Percentiles rank a stretch among this genome's conserved stretches.
Conservation (phyloP, 2,113 vertebrate species). For the Pipa parva region DNA sequence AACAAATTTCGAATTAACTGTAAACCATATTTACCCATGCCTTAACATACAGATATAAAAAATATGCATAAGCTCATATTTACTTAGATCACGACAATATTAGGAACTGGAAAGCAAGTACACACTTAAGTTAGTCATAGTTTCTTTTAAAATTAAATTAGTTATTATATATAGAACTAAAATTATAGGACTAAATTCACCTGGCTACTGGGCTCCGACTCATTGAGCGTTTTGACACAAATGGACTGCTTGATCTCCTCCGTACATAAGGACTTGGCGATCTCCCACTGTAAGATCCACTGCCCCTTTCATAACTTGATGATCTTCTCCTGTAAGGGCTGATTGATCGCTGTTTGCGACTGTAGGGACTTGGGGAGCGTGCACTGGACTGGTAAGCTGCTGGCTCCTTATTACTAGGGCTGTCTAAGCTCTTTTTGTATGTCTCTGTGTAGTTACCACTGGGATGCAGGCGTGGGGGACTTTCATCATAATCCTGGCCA, state of each 20-base stretch:
- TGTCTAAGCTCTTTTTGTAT: conserved; percentile 71
- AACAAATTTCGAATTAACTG: too few species aligned
- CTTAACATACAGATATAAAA: too few species aligned
- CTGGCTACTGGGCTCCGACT: conserved; percentile 88
- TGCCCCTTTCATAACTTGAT: conserved; percentile 90
- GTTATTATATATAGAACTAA: background rate
- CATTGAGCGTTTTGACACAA: conserved; percentile 79
- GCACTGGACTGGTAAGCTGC: conserved; percentile 68
- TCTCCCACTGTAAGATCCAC: conserved; percentile 73
- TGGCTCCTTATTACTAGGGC: conserved; percentile 83
- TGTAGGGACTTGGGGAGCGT: conserved; percentile 69
- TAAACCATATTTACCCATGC: too few species aligned
- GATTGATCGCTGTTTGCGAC: conserved; percentile 81
- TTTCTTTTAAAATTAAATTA: background rate
- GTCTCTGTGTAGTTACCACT: conserved; percentile 66
- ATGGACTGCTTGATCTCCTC: conserved; percentile 85
- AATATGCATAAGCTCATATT: too few species aligned
- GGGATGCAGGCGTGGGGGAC: conserved; percentile 66
- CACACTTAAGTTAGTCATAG: too few species aligned
- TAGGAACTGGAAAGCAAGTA: too few species aligned
- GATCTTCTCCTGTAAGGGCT: conserved; percentile 84
- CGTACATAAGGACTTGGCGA: conserved; percentile 76
- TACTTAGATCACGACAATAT: too few species aligned
- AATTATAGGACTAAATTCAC: conserved; percentile 55
- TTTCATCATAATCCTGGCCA: conserved; percentile 78